Percentiles rank a stretch among this genome's conserved stretches.
These are phyloP conservation scores for Alitta virens DNA, from an alignment of 2,888 invertebrate species.

Conservation along the genomic window DNA sequence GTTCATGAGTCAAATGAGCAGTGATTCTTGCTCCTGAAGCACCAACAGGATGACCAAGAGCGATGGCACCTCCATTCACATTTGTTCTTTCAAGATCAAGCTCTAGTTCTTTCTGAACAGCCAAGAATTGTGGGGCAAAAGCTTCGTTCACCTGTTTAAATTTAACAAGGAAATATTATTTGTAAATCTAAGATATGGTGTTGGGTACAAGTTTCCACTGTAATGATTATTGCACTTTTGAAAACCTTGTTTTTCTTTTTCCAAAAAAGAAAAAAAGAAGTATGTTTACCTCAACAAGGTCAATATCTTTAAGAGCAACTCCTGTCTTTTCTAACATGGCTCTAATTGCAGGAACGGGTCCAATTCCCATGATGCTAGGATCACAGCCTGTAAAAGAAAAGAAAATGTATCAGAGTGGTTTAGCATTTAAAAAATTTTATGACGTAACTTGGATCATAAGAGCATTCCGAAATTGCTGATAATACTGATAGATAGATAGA, in stretches of 20 bases:
- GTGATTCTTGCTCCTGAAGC: conserved; percentile 92
- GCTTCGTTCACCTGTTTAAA: conserved; percentile 97
- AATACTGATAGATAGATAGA: no score
- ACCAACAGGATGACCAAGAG: conserved; percentile 94
- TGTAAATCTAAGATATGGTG: no score
- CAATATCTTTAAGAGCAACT: conserved; percentile 79
- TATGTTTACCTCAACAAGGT: conserved; percentile 93
- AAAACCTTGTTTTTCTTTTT: no score
- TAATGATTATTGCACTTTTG: no score
- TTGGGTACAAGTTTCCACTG: no score
- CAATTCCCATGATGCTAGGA: conserved; percentile 96
- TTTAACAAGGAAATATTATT: no score
- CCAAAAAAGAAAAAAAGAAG: no score
- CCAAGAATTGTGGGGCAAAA: conserved; percentile 89
- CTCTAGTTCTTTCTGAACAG: conserved; percentile 85
- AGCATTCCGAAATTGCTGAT: no score
- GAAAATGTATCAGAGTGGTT: neutral
- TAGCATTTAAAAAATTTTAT: no score
- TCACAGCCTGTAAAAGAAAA: conserved; percentile 67
- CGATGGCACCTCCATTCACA: conserved; percentile 94
- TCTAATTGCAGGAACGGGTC: conserved; percentile 90
- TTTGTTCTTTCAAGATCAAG: conserved; percentile 86
- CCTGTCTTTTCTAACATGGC: conserved; percentile 75
- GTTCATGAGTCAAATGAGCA: conserved; percentile 84
- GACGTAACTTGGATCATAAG: neutral